Conservation (phyloP, 1,140 invertebrate species). For the Drosophila ambigua region DNA sequence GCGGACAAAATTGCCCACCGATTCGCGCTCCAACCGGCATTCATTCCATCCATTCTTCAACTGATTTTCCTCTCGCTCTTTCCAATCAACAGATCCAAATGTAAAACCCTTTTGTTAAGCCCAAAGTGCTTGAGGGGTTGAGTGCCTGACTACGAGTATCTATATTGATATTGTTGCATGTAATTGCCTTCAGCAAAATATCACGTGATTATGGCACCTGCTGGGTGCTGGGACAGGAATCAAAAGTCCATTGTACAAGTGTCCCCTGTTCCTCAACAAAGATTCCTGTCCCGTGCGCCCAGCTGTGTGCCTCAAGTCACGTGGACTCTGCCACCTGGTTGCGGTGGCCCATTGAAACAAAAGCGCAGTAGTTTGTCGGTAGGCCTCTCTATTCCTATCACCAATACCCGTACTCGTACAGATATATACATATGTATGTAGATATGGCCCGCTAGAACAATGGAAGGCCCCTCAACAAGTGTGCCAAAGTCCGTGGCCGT, state of each 20-base stretch:
- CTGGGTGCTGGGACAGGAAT: not conserved
- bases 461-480: constrained; percentile 42
- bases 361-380: constrained; percentile 6
- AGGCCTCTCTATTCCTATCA: constrained; percentile 37
- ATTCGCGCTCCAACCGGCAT: too few species aligned
- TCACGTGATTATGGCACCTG: too few species aligned
- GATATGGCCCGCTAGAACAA: constrained; percentile 31
- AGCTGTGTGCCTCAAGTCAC: constrained; percentile 30
- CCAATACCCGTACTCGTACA: constrained; percentile 26
- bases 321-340: constrained; percentile 21
- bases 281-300: not conserved
- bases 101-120: too few species aligned
- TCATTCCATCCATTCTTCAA: too few species aligned
- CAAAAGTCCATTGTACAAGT: not conserved
- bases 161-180: too few species aligned
- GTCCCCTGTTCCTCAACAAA: not conserved
- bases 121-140: too few species aligned
- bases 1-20: too few species aligned
- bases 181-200: too few species aligned
- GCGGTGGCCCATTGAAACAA: not conserved
- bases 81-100: too few species aligned
- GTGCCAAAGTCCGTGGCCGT: constrained; percentile 42
- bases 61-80: too few species aligned
- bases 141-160: too few species aligned
- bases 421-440: constrained; percentile 4